phyloP scores from a whole-genome alignment of 2,888 invertebrate genomes.

The Sinhomidia bicolor region DNA sequence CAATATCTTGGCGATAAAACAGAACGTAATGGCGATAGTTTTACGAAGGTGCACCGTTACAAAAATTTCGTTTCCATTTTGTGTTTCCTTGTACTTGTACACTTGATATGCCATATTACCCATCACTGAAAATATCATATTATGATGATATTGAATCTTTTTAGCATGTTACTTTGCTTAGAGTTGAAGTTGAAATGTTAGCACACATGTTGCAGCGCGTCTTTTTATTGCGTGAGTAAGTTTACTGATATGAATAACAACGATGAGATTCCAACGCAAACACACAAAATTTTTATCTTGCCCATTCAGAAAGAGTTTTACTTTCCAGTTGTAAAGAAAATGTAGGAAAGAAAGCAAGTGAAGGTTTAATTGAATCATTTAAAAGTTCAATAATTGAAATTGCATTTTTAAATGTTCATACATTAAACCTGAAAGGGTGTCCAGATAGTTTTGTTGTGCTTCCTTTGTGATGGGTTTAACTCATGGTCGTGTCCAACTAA shows the following conservation, averaged over 20 bases:
- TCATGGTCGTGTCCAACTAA: neutral
- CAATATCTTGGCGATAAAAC: neutral
- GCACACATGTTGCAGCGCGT: conserved; percentile 30
- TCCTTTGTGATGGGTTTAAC: neutral
- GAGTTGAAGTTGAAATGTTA: neutral
- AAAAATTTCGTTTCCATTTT: neutral
- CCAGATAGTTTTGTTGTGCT: neutral
- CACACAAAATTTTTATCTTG: neutral
- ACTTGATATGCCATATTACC: neutral
- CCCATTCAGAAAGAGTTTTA: conserved; percentile 49
- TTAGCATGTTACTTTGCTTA: neutral
- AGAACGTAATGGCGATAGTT: neutral
- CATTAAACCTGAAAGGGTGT: neutral
- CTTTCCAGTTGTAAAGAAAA: conserved; percentile 50
- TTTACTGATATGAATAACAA: neutral
- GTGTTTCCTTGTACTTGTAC: neutral
- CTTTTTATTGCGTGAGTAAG: conserved; percentile 14
- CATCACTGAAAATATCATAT: conserved; percentile 29
- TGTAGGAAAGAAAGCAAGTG: conserved; percentile 39
- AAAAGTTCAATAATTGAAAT: neutral
- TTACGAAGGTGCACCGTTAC: neutral
- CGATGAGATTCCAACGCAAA: neutral
- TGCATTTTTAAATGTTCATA: neutral
- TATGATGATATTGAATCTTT: conserved; percentile 4
- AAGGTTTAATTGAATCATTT: conserved; percentile 4